phyloP scores from a whole-genome alignment of 2,113 vertebrate genomes.

The Emydura subglobosa region DNA sequence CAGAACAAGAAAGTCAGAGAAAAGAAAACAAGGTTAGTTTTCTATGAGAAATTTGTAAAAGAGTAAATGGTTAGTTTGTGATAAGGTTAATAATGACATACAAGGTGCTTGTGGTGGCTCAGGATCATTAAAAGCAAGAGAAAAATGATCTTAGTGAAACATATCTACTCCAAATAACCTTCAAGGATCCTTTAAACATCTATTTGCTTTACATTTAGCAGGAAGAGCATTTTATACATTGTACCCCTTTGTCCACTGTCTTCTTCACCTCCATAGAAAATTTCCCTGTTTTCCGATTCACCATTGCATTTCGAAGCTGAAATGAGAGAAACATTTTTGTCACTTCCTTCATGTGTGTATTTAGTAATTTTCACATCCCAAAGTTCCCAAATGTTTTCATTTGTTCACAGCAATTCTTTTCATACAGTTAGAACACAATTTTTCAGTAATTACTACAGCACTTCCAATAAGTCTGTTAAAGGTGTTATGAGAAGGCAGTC shows the following conservation, averaged over 20 bases:
- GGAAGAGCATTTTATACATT: constrained; percentile 71
- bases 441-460: background rate
- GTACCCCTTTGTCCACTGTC: constrained; percentile 98
- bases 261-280: constrained; percentile 99
- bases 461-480: background rate
- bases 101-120: background rate
- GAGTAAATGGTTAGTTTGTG: constrained; percentile 61
- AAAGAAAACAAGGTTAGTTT: constrained; percentile 75
- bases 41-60: constrained; percentile 56
- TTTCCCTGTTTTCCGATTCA: constrained; percentile 95
- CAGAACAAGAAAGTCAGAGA: constrained; percentile 74
- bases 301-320: constrained; percentile 97
- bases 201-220: constrained; percentile 61
- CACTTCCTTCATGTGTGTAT: constrained; percentile 4
- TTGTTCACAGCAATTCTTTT: background rate
- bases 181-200: constrained; percentile 46
- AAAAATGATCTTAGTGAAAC: constrained; percentile 37
- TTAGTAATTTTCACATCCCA: background rate
- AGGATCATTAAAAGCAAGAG: constrained; percentile 72
- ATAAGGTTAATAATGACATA: constrained; percentile 52
- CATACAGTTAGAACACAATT: background rate
- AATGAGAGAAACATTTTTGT: background rate
- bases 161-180: constrained; percentile 56
- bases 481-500: background rate
- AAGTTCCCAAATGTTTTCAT: background rate